Conservation (phyloP, 2,888 invertebrate genomes). For the Zaprionus obscuricornis region DNA sequence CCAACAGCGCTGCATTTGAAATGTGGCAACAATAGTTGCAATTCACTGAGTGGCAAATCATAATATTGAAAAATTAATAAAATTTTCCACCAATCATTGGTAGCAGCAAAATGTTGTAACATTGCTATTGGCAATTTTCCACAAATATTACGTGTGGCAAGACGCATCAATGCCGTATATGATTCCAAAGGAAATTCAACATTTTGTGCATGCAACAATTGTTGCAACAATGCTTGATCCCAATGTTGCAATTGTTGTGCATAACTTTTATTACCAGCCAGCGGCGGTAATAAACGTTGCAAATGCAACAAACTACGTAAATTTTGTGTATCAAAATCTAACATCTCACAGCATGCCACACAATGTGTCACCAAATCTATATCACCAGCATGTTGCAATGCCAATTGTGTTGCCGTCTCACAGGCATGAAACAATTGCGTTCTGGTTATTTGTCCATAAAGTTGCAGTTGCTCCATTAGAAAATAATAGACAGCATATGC, state of each 20-base stretch:
- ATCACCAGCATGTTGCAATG: conserved; percentile 86
- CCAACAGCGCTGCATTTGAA: conserved; percentile 74
- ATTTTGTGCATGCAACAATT: conserved; percentile 34
- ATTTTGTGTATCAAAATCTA: conserved; percentile 88
- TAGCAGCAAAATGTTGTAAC: conserved; percentile 85
- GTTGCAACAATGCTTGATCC: conserved; percentile 61
- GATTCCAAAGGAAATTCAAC: conserved; percentile 76
- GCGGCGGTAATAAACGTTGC: conserved; percentile 83
- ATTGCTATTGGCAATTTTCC: conserved; percentile 77
- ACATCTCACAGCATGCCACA: conserved; percentile 89
- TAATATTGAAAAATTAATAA: conserved; percentile 88
- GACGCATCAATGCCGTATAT: conserved; percentile 79
- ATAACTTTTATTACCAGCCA: conserved; percentile 30
- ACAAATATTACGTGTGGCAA: conserved; percentile 65
- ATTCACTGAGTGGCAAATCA: conserved; percentile 86
- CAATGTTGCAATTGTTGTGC: conserved; percentile 53
- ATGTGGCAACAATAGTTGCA: conserved; percentile 65
- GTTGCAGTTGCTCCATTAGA: conserved; percentile 86
- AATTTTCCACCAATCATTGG: conserved; percentile 89
- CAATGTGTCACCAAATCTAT: conserved; percentile 87
- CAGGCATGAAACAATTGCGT: conserved; percentile 86
- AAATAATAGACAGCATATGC: conserved; percentile 87
- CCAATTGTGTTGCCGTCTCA: conserved; percentile 88
- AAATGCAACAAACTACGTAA: conserved; percentile 87
- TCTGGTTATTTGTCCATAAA: conserved; percentile 86